phyloP scores from a whole-genome alignment of 2,888 invertebrate species.

The Sericinus montela region DNA sequence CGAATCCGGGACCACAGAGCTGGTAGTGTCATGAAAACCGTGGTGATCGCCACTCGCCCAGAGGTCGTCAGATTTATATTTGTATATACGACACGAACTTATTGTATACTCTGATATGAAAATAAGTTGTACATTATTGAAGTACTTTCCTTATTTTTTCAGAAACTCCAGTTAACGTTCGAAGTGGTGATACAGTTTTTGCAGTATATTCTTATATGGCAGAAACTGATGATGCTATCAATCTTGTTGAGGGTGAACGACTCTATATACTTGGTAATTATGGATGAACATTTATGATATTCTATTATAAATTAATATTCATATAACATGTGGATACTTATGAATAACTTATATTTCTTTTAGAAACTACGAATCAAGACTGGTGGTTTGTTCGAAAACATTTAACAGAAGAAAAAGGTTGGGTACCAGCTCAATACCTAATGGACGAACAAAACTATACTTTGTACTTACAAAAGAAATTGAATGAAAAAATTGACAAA shows the following conservation, averaged over 20 bases:
- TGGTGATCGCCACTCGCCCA: too few species aligned
- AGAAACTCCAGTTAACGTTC: constrained; percentile 74
- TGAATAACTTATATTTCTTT: constrained; percentile 20
- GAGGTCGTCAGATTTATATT: too few species aligned
- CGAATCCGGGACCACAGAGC: too few species aligned
- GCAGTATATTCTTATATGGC: constrained; percentile 92
- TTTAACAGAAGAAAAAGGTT: constrained; percentile 93
- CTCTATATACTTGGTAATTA: constrained; percentile 87
- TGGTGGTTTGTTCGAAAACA: constrained; percentile 97
- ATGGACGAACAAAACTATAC: constrained; percentile 91
- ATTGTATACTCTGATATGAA: too few species aligned
- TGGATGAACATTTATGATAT: too few species aligned
- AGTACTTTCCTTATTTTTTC: constrained; percentile 19
- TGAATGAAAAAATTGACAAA: constrained; percentile 94
- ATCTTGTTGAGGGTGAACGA: constrained; percentile 93
- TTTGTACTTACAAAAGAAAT: constrained; percentile 90
- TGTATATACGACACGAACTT: too few species aligned
- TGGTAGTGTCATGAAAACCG: too few species aligned
- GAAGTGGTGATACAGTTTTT: constrained; percentile 88
- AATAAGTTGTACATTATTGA: neutral
- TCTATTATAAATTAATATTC: too few species aligned
- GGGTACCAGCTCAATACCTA: constrained; percentile 94
- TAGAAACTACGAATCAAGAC: constrained; percentile 90
- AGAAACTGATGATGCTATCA: constrained; percentile 92
- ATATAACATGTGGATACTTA: too few species aligned